Percentiles rank a stretch among this genome's conserved stretches.
Conservation (phyloP, 1,140 invertebrate genomes). For the Lepeophtheirus salmonis region DNA sequence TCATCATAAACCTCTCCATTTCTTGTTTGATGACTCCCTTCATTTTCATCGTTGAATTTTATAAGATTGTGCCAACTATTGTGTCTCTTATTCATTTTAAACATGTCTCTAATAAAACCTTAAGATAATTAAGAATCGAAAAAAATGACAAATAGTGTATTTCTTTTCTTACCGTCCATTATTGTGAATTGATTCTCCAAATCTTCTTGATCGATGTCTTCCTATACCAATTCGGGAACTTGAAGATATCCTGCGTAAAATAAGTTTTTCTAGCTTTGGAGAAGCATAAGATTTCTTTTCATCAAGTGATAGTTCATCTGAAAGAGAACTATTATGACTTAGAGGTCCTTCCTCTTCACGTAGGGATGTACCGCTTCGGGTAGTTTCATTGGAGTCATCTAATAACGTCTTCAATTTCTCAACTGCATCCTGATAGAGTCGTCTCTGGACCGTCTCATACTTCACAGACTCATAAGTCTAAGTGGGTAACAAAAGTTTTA, state of each 20-base stretch:
- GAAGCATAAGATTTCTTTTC: too few species aligned
- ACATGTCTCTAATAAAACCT: too few species aligned
- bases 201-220: too few species aligned
- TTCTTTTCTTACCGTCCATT: too few species aligned
- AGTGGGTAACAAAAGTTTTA: neutral
- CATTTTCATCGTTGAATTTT: neutral
- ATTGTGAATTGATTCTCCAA: too few species aligned
- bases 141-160: too few species aligned
- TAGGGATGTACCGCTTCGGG: neutral
- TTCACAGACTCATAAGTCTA: neutral
- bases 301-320: neutral
- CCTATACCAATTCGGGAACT: too few species aligned
- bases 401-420: neutral
- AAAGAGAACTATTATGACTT: slow-evolving; percentile 1
- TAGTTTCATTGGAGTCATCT: neutral
- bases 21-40: neutral
- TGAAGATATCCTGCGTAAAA: too few species aligned
- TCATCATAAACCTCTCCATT: too few species aligned
- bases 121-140: too few species aligned
- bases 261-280: too few species aligned
- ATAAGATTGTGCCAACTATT: neutral
- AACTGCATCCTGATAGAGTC: neutral
- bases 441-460: neutral
- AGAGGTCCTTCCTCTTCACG: neutral
- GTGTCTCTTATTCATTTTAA: too few species aligned